These are phyloP conservation scores for Plutella xylostella DNA, from an alignment of 2,888 invertebrate species.

Conservation along the genomic window DNA sequence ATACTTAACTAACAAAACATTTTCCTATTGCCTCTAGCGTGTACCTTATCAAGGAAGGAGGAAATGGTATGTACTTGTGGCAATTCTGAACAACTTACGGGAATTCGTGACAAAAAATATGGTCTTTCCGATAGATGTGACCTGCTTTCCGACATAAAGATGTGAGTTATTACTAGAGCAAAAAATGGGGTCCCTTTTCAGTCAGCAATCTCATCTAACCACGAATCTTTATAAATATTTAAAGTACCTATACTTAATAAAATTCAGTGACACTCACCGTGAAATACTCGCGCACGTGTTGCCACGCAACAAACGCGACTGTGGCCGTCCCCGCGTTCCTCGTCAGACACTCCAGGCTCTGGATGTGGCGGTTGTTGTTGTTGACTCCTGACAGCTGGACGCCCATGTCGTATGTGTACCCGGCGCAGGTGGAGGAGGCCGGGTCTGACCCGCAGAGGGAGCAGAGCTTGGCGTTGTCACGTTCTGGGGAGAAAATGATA, in stretches of 20 bases:
- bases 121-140: no score
- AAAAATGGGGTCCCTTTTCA: no score
- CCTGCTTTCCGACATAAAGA: no score
- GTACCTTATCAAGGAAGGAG: no score
- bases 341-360: constrained; percentile 73
- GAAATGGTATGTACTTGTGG: no score
- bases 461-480: constrained; percentile 66
- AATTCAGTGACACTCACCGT: constrained; percentile 50
- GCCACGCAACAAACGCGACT: constrained; percentile 72
- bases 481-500: constrained; percentile 51
- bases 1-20: no score
- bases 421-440: constrained; percentile 24
- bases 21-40: no score
- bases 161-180: no score
- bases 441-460: constrained; percentile 64
- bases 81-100: no score
- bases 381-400: constrained; percentile 29
- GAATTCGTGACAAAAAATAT: no score
- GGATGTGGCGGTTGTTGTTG: constrained; percentile 67
- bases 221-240: neutral
- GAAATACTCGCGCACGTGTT: constrained; percentile 60
- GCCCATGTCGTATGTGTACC: constrained; percentile 39
- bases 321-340: constrained; percentile 58
- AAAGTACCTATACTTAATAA: neutral
- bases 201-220: no score